Conservation (phyloP, 2,797 vertebrate genomes). For the Danio kyathit region DNA sequence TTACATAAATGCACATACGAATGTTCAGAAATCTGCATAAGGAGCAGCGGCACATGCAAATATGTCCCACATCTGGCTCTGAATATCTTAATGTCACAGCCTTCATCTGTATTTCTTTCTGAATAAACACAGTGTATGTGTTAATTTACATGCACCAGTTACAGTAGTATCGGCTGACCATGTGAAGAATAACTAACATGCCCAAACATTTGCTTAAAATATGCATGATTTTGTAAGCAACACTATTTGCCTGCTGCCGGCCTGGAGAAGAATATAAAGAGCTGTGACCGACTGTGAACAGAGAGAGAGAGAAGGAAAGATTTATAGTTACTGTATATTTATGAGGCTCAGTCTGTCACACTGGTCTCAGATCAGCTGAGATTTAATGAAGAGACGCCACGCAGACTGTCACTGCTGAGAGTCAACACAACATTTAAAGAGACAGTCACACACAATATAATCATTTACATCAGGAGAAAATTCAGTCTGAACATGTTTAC, state of each 20-base stretch:
- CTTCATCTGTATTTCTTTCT: neutral
- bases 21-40: neutral
- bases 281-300: neutral
- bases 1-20: neutral
- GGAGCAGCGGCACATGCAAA: neutral
- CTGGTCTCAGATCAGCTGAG: neutral
- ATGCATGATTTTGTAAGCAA: neutral
- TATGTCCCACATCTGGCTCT: neutral
- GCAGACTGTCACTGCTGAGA: neutral
- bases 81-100: neutral
- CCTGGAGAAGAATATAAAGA: neutral
- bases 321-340: too few relatives aligned
- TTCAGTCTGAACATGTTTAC: too few relatives aligned
- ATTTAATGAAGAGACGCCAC: neutral
- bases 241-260: neutral
- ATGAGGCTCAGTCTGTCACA: neutral
- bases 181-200: neutral
- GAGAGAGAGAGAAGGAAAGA: neutral
- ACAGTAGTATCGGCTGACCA: neutral
- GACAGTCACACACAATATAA: too few relatives aligned
- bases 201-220: neutral
- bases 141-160: neutral
- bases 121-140: slow-evolving; percentile 3
- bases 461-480: too few relatives aligned
- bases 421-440: too few relatives aligned